phyloP scores from a whole-genome alignment of 1,140 invertebrate genomes.

The Varroa destructor region DNA sequence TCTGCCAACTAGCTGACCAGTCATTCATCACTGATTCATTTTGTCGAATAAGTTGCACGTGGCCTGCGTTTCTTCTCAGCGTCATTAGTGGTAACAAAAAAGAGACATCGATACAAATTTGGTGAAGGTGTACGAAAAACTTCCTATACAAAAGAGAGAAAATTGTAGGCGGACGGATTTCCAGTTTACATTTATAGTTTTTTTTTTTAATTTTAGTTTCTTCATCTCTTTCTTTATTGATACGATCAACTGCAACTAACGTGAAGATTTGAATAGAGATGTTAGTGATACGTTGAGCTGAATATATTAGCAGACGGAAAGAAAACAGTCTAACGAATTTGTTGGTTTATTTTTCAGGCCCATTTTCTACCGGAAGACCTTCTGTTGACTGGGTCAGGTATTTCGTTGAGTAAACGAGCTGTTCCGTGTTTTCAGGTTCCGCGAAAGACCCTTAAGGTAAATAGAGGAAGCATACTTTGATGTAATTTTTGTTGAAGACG shows the following conservation, averaged over 20 bases:
- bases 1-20: neutral
- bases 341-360: neutral
- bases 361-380: slow-evolving; percentile 24
- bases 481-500: too few species aligned
- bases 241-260: neutral
- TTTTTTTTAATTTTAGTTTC: too few species aligned
- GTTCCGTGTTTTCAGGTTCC: slow-evolving; percentile 27
- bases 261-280: neutral
- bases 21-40: too few species aligned
- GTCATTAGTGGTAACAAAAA: neutral
- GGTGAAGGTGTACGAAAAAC: too few species aligned
- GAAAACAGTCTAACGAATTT: too few species aligned
- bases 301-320: too few species aligned
- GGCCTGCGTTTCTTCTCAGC: neutral
- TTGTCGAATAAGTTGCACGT: too few species aligned
- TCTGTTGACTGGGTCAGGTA: neutral
- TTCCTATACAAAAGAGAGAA: too few species aligned
- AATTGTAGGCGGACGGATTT: too few species aligned
- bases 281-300: neutral
- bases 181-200: too few species aligned
- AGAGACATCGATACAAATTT: too few species aligned
- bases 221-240: neutral
- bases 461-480: too few species aligned
- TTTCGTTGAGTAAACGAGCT: slow-evolving; percentile 11
- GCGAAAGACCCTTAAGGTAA: slow-evolving; percentile 13